A percentile compares a stretch with the other conserved stretches of the same genome.
Evolutionary conservation across 2,888 invertebrate genomes (phyloP).

Genomic region (Chaetogeoica ovagalla): DNA sequence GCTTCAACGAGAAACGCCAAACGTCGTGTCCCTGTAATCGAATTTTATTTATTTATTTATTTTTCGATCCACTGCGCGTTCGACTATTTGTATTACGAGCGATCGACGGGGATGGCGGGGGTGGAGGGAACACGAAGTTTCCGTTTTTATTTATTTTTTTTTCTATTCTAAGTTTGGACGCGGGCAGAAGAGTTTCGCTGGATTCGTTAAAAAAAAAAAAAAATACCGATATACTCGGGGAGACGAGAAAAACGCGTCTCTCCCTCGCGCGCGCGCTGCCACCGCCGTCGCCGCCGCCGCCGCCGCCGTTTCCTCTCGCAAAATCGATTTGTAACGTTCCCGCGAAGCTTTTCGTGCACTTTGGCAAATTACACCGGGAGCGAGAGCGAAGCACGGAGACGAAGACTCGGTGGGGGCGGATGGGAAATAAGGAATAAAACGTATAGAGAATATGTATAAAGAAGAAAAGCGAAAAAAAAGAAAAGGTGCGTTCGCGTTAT

Average conservation of each 20-base stretch:
- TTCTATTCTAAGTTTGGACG: neutral
- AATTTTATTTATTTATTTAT: too few relatives aligned
- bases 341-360: slow-evolving; percentile 42
- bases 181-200: neutral
- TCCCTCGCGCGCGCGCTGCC: too few relatives aligned
- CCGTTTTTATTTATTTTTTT: neutral
- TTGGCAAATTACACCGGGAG: slow-evolving; percentile 48
- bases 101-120: too few relatives aligned
- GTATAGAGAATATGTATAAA: neutral
- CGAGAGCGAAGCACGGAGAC: neutral
- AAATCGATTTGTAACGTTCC: slow-evolving; percentile 40
- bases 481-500: slow-evolving; percentile 37
- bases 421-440: neutral
- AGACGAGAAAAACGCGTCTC: slow-evolving; percentile 31
- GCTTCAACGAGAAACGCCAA: too few relatives aligned
- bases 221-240: too few relatives aligned
- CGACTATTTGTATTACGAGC: too few relatives aligned
- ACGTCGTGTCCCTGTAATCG: too few relatives aligned
- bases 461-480: neutral
- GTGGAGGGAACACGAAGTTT: too few relatives aligned
- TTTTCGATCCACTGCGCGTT: too few relatives aligned
- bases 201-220: slow-evolving; percentile 11
- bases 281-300: neutral
- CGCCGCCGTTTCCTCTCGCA: slow-evolving; percentile 19
- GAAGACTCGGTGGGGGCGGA: neutral